Evolutionary conservation across 2,888 invertebrate genomes (phyloP).

Genomic region (Gymnoscelis rufifasciata): DNA sequence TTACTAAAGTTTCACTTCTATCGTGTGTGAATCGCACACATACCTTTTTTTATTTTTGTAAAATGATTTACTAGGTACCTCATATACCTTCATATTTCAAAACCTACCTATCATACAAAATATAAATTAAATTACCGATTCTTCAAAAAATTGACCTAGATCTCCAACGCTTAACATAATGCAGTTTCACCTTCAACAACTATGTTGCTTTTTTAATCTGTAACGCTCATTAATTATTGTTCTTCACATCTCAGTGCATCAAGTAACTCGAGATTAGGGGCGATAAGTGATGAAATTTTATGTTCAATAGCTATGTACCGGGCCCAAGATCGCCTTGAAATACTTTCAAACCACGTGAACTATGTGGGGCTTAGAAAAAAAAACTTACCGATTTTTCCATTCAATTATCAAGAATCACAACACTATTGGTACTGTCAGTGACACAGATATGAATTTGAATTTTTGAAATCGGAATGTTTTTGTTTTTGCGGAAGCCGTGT

Average conservation of each 20-base stretch:
- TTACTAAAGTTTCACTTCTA: no score
- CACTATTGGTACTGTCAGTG: constrained; percentile 26
- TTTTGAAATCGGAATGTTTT: constrained; percentile 26
- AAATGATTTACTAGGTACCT: no score
- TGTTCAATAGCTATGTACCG: constrained; percentile 38
- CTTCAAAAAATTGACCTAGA: constrained; percentile 15
- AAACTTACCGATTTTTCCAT: constrained; percentile 45
- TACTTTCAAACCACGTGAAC: constrained; percentile 74
- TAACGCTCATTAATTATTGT: constrained; percentile 12
- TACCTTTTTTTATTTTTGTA: no score
- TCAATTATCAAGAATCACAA: constrained; percentile 24
- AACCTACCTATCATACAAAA: background rate
- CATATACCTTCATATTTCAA: no score
- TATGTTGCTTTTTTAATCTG: constrained; percentile 12
- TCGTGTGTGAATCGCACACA: no score
- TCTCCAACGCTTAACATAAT: background rate
- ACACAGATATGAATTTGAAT: constrained; percentile 12
- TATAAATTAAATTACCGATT: background rate
- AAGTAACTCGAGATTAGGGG: constrained; percentile 19
- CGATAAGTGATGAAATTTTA: constrained; percentile 31
- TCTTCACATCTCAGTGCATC: constrained; percentile 8
- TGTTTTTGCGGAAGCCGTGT: constrained; percentile 33
- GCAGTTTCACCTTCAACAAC: constrained; percentile 7
- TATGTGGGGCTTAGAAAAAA: constrained; percentile 62
- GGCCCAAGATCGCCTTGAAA: constrained; percentile 73